Percentiles rank a stretch among this genome's conserved stretches.
These are phyloP conservation scores for Tetropium fuscum DNA, from an alignment of 2,888 invertebrate genomes.

Conservation along the genomic window DNA sequence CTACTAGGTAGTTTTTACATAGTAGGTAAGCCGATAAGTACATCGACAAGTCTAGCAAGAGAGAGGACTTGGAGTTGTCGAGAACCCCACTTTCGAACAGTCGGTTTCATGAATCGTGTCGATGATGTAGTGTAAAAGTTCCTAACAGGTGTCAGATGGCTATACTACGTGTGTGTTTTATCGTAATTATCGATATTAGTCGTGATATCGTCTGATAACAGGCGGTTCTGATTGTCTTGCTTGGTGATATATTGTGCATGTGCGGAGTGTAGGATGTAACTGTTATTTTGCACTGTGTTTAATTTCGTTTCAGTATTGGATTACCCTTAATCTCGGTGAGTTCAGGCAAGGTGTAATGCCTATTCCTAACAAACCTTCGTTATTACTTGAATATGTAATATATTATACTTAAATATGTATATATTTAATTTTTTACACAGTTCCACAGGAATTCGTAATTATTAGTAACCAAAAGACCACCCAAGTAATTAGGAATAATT, in stretches of 20 bases:
- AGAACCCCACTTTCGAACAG: slow-evolving; percentile 48
- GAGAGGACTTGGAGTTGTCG: slow-evolving; percentile 34
- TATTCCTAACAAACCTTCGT: too few species aligned
- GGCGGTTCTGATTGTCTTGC: slow-evolving; percentile 12
- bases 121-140: slow-evolving; percentile 41
- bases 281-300: slow-evolving; percentile 11
- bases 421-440: too few species aligned
- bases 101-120: slow-evolving; percentile 46
- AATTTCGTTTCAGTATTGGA: slow-evolving; percentile 23
- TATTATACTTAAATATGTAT: too few species aligned
- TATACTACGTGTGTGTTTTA: slow-evolving; percentile 24
- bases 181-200: slow-evolving; percentile 30
- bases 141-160: slow-evolving; percentile 46
- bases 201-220: slow-evolving; percentile 27
- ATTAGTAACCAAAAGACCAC: too few species aligned
- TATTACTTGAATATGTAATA: too few species aligned
- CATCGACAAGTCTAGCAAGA: slow-evolving; percentile 27
- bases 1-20: slow-evolving; percentile 20
- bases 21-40: slow-evolving; percentile 27
- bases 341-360: too few species aligned
- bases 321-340: slow-evolving; percentile 27
- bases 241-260: slow-evolving; percentile 25
- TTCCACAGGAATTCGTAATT: too few species aligned
- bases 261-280: slow-evolving; percentile 25
- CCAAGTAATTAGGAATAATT: too few species aligned